Conservation (phyloP, 1,140 invertebrate genomes). For the Hyles vespertilio region DNA sequence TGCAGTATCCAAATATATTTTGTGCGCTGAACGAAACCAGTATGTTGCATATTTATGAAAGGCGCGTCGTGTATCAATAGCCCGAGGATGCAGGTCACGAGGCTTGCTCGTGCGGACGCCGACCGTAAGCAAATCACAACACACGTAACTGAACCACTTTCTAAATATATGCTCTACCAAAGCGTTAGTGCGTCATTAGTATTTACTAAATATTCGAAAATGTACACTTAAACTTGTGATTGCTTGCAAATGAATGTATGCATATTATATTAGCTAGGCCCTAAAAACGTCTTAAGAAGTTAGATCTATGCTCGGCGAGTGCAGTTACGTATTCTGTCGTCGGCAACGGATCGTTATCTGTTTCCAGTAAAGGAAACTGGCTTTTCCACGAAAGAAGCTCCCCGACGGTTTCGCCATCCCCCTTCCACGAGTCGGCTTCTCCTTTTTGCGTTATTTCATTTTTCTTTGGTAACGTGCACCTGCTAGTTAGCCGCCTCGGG, state of each 20-base stretch:
- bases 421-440: constrained; percentile 46
- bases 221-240: background rate
- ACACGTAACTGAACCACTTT: constrained; percentile 2
- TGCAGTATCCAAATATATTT: no score
- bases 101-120: background rate
- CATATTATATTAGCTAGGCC: background rate
- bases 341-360: constrained; percentile 73
- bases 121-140: constrained; percentile 2
- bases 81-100: constrained; percentile 48
- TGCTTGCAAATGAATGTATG: background rate
- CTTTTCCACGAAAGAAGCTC: constrained; percentile 70
- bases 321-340: constrained; percentile 74
- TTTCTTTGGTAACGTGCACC: constrained; percentile 69
- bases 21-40: no score
- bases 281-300: constrained; percentile 23
- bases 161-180: no score
- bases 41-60: constrained; percentile 1
- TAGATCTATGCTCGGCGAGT: constrained; percentile 66
- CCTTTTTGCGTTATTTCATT: constrained; percentile 73
- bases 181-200: no score
- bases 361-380: constrained; percentile 74
- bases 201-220: no score
- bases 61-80: constrained; percentile 19
- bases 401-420: constrained; percentile 45
- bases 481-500: constrained; percentile 65